Evolutionary conservation across 1,140 invertebrate genomes (phyloP).

Genomic region (Marisa cornuarietis): DNA sequence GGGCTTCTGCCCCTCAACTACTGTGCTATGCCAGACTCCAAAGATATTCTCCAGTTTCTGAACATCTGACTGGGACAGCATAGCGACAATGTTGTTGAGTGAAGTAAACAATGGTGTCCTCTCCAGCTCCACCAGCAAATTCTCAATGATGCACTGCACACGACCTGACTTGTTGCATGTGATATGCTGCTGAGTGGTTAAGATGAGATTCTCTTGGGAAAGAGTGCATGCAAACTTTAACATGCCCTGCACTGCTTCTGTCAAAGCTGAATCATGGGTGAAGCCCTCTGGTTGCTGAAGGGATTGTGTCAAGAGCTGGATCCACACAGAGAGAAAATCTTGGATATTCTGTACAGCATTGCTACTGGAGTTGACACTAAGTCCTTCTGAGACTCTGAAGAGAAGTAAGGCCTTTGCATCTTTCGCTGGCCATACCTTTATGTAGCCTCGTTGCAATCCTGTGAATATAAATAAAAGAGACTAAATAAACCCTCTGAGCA

Average conservation of each 20-base stretch:
- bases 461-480: conserved; percentile 10
- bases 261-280: not conserved
- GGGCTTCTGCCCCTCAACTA: not conserved
- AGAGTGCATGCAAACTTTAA: not conserved
- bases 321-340: conserved; percentile 13
- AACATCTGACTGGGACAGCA: not conserved
- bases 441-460: conserved; percentile 35
- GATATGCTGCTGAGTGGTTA: conserved; percentile 11
- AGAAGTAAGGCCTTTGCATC: conserved; percentile 15
- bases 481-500: not conserved
- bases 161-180: not conserved
- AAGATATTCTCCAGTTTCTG: conserved; percentile 13
- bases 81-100: not conserved
- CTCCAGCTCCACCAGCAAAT: not conserved
- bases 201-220: not conserved
- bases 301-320: not conserved
- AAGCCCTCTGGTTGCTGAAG: not conserved
- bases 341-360: conserved; percentile 9
- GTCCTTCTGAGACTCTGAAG: conserved; percentile 23
- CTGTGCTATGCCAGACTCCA: not conserved
- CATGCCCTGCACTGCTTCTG: not conserved
- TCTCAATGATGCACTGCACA: conserved; percentile 4
- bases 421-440: conserved; percentile 21
- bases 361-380: conserved; percentile 16
- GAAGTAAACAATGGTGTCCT: not conserved